Evolutionary conservation across 2,113 vertebrate species (phyloP), one percentile per base, ranked within the genome.

Genomic region (Alosa alosa): DNA sequence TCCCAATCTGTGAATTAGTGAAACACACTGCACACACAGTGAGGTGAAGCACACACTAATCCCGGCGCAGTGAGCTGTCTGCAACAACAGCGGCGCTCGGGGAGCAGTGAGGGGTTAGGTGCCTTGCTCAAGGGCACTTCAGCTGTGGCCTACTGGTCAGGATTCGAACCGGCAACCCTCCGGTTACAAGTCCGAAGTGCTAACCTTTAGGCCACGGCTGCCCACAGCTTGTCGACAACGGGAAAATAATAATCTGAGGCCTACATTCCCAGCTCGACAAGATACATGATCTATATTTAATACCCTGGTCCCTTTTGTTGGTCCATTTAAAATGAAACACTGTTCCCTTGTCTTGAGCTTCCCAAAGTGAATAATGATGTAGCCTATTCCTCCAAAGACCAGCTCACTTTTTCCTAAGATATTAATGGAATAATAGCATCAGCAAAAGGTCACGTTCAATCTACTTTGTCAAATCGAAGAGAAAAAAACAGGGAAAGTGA

Each of bases 321-420:
- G 86, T 88, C 90, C 89, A 86, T 93, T 91, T 90, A 89, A 44
- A 91, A 87, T 88, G 91, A 89, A 87, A 89, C 68, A 84, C 84
- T 88, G 85, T 86, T 85, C 85, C 82, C 87, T 52, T 86, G 86
- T 87, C 87, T 89, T 89, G 89, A 89, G 87, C 83, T 85, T 88
- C 90, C 89, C 88, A 90, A 86, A 82, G 57, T 90, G 90, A 93
- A 91, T 68, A 84, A 81, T 47, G 18, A 10, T 31, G 64, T 25
- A 55, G n/a, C 47, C 39, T 41, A 10, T 83, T 55, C 46, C 52
- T 83, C 50, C 64, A 72, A 72, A 72, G 11, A 39, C 36, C 11
- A 78, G 25, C 36, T 78, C 72, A 39, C 72, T 41, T 78, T 17
- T 72, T 1, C 46, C 15, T 25, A 68, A 84, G 83, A 64, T 22